Evolutionary conservation across 2,797 vertebrate species (phyloP).

Genomic region (Schizopygopsis malacanthus): DNA sequence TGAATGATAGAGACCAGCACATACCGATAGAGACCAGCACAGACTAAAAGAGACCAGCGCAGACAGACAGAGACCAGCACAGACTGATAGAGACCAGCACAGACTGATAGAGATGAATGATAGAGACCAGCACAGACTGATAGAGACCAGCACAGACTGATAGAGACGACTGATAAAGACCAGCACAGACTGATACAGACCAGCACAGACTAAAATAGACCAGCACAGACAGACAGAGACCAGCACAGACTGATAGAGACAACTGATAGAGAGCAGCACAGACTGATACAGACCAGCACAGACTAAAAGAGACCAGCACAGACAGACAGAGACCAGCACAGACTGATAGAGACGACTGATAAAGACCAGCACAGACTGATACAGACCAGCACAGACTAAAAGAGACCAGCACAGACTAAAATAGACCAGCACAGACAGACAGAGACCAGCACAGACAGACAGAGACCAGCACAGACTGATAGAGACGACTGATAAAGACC

Average conservation of each 20-base stretch:
- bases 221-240: not conserved
- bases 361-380: not conserved
- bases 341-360: not conserved
- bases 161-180: not conserved
- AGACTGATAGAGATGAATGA: rapidly evolving
- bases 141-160: not conserved
- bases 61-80: not conserved
- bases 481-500: too few relatives aligned
- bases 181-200: not conserved
- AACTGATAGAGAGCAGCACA: too few relatives aligned
- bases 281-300: too few relatives aligned
- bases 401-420: not conserved
- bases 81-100: not conserved
- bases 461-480: too few relatives aligned
- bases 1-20: not conserved
- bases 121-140: not conserved
- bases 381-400: not conserved
- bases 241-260: not conserved
- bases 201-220: not conserved
- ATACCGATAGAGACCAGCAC: not conserved
- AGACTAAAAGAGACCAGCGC: not conserved
- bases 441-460: not conserved
- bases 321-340: not conserved
- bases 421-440: not conserved
- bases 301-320: not conserved